Conservation (phyloP, 1,140 invertebrate species). For the Nautilus pompilius region DNA sequence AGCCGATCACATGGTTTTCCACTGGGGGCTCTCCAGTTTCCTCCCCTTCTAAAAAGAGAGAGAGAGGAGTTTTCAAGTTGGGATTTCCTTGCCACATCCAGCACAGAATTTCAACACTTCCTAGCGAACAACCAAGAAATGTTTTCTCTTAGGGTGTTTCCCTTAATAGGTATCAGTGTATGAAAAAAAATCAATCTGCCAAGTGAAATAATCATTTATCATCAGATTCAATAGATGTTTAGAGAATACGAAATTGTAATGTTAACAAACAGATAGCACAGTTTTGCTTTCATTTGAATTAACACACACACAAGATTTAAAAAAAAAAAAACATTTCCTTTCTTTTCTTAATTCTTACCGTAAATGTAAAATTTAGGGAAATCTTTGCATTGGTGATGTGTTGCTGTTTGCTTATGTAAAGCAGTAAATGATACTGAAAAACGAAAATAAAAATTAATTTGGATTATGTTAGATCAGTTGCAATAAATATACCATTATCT, state of each 20-base stretch:
- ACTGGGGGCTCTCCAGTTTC: no score
- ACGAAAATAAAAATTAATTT: constrained; percentile 8
- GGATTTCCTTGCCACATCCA: no score
- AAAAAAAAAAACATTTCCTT: neutral
- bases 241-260: neutral
- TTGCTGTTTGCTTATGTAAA: constrained; percentile 54
- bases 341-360: constrained; percentile 41
- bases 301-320: neutral
- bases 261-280: neutral
- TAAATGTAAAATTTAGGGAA: constrained; percentile 41
- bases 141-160: no score
- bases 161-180: neutral
- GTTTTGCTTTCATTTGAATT: neutral
- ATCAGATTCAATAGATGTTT: neutral
- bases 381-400: constrained; percentile 53
- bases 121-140: no score
- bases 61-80: no score
- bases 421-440: constrained; percentile 53
- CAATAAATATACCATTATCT: neutral
- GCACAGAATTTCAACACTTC: no score
- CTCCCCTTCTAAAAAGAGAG: no score
- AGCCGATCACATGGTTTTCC: no score
- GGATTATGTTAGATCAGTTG: neutral
- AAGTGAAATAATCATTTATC: neutral
- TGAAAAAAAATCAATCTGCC: neutral